Evolutionary conservation across 2,888 invertebrate genomes (phyloP), one percentile per base, ranked within the genome.

Genomic region (Lissocephala sabroskyi): DNA sequence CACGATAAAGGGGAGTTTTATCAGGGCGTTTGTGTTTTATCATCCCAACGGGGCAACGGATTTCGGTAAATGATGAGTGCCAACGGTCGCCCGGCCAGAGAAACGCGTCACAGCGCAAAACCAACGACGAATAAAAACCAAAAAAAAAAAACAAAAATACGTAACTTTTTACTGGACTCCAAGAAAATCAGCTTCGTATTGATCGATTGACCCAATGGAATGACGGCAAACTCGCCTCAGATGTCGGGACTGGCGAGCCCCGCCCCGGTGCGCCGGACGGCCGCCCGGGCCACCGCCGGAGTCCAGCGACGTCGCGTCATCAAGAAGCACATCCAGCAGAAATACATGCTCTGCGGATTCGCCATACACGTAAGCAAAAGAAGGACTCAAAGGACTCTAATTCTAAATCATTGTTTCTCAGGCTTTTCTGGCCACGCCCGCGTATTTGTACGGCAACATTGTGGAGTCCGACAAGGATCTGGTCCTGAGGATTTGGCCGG

Each of bases 241-340:
- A 23, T 13, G 28, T 11, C 39, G n/a, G n/a, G n/a, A n/a, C n/a
- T n/a, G n/a, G n/a, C n/a, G n/a, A n/a, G n/a, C n/a, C n/a, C 40
- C 11, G 41, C 39, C 4, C 46, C 58, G 9, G 62, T 70, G 3
- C 65, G 79, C 17, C 70, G 80, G 1, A 52, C 77, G 28, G 66
- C 80, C n/a, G 74, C 81, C 36, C 79, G 82, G 0, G 79, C 82
- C 32, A 82, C 82, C 35, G 77, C 82, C 44, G 82, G 82, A 4
- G 79, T 83, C 11, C 82, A 80, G 45, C 67, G 83, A 11, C 78
- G 83, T 33, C 80, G 83, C 13, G 81, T 84, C 48, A 76, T 84
- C 56, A 84, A 84, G 59, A 84, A 84, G 59, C 84, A 84, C 66
- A 81, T 84, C 49, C 84, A 84, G 71, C 84, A 84, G 65, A 84